Conservation (phyloP, 1,140 invertebrate species). For the Hermatobates lingyangjiaoensis region DNA sequence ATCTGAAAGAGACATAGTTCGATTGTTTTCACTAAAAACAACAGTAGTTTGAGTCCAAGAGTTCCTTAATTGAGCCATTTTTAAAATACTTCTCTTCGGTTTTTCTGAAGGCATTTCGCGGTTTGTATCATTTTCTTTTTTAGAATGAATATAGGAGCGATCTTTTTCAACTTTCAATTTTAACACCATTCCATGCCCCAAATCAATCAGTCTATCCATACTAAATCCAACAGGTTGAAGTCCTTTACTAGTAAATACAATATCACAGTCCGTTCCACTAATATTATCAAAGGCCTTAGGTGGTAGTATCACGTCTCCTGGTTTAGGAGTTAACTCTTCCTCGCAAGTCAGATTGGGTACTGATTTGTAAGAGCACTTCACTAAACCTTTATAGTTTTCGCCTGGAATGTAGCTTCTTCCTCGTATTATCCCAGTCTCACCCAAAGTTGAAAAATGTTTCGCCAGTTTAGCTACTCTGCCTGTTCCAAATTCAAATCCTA, state of each 20-base stretch:
- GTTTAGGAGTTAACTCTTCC: slow-evolving; percentile 4
- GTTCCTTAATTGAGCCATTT: not conserved
- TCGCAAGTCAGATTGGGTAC: slow-evolving; percentile 16
- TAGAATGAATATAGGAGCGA: not conserved
- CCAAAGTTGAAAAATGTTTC: slow-evolving; percentile 33
- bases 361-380: slow-evolving; percentile 9
- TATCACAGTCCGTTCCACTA: slow-evolving; percentile 2
- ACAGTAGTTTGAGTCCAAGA: not conserved
- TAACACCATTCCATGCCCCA: slow-evolving; percentile 14
- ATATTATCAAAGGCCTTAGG: slow-evolving; percentile 10
- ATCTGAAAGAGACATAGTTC: not conserved
- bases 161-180: slow-evolving; percentile 7
- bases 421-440: slow-evolving; percentile 26
- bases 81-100: not conserved
- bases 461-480: slow-evolving; percentile 37
- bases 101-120: not conserved
- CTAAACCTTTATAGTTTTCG: not conserved
- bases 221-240: slow-evolving; percentile 18
- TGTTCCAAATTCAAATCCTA: slow-evolving; percentile 26
- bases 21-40: not conserved
- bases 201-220: slow-evolving; percentile 17
- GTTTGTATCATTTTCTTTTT: not conserved
- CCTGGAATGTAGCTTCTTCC: slow-evolving; percentile 7
- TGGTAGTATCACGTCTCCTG: slow-evolving; percentile 11
- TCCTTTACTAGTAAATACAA: slow-evolving; percentile 13